Conservation (phyloP, 2,888 invertebrate species). For the Lasioglossum malachurum region DNA sequence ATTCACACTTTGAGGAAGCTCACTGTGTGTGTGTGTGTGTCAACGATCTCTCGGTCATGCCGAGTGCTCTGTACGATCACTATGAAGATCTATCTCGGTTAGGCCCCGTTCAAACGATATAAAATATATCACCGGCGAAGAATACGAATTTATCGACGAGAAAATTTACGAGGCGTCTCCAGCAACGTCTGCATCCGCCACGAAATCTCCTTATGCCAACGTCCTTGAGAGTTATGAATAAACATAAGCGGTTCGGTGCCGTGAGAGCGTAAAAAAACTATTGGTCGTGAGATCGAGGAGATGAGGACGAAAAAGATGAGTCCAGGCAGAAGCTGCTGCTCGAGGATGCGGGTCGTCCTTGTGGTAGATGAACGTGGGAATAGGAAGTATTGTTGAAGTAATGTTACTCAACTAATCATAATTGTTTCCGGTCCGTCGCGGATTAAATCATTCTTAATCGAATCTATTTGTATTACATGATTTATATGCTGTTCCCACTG, state of each 20-base stretch:
- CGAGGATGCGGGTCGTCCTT: background rate
- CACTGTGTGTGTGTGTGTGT: too few relatives aligned
- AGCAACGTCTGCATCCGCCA: background rate
- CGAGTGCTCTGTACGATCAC: conserved; percentile 51
- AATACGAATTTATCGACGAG: conserved; percentile 23
- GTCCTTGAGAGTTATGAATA: conserved; percentile 1
- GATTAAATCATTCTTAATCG: background rate
- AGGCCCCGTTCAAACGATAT: background rate
- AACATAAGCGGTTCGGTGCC: background rate
- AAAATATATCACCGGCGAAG: background rate
- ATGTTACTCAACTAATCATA: background rate
- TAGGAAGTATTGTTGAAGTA: background rate
- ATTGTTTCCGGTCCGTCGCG: background rate
- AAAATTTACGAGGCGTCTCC: background rate
- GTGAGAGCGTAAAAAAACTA: background rate
- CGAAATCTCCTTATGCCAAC: background rate
- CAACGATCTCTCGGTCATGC: background rate
- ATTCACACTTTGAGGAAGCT: conserved; percentile 56
- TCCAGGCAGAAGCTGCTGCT: background rate
- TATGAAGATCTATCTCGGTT: conserved; percentile 46
- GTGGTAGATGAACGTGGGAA: background rate
- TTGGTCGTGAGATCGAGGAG: background rate
- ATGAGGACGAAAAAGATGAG: background rate
- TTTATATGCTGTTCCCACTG: background rate
- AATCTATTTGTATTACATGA: background rate